Evolutionary conservation across 2,113 vertebrate genomes (phyloP).

Genomic region (Oophaga pumilio): DNA sequence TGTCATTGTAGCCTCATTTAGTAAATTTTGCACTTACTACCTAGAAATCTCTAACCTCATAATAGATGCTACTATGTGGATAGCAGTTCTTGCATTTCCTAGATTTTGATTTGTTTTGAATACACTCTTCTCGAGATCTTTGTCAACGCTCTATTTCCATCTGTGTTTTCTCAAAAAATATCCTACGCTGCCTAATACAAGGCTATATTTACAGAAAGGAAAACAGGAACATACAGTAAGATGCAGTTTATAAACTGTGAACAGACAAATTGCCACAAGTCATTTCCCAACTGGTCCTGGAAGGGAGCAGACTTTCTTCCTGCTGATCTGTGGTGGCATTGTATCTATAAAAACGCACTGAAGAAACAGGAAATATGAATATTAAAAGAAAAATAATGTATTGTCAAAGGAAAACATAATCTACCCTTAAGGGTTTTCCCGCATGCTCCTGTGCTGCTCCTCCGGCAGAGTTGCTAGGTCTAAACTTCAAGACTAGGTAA

Average conservation of each 20-base stretch:
- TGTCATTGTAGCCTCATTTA: neutral
- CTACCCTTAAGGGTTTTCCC: neutral
- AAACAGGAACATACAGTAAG: slow-evolving; percentile 16
- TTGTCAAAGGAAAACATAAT: neutral
- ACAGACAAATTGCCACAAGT: slow-evolving; percentile 1
- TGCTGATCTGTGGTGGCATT: slow-evolving; percentile 1
- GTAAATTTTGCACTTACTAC: neutral
- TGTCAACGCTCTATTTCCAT: neutral
- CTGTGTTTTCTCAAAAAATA: neutral
- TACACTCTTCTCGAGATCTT: neutral
- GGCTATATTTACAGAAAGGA: neutral
- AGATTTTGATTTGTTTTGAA: neutral
- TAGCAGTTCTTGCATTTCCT: neutral
- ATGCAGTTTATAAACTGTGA: slow-evolving; percentile 1
- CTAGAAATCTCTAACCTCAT: neutral
- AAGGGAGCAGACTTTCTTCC: slow-evolving; percentile 1
- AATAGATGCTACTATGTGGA: neutral
- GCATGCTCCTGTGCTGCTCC: too few species aligned
- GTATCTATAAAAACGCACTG: neutral
- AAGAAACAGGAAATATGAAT: neutral
- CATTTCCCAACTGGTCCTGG: neutral
- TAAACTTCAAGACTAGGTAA: too few species aligned
- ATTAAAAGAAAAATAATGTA: neutral
- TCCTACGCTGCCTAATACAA: neutral
- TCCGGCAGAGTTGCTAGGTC: too few species aligned